Conservation (phyloP, 2,797 vertebrate genomes). For the Catharus ustulatus region DNA sequence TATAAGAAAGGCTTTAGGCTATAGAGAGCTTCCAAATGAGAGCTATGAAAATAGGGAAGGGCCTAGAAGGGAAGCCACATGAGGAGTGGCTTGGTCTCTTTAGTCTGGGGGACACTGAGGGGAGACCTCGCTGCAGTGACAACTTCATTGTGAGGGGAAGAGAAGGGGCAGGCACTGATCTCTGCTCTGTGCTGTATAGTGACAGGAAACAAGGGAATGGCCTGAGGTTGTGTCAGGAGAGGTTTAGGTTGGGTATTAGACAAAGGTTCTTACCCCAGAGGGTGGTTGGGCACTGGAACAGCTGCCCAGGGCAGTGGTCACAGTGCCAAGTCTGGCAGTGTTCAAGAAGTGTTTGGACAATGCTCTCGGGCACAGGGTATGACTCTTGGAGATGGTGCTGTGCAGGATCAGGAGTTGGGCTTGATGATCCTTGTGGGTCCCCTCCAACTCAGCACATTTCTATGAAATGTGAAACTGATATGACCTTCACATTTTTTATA, state of each 20-base stretch:
- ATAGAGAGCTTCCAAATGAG: neutral
- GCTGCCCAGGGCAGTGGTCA: neutral
- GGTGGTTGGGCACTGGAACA: neutral
- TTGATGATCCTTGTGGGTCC: neutral
- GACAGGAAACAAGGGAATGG: neutral
- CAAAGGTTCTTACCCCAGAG: neutral
- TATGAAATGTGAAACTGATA: neutral
- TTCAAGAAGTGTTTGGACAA: neutral
- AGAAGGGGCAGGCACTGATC: neutral
- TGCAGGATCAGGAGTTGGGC: neutral
- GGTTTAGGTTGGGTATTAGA: too few relatives aligned
- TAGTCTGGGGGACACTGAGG: neutral
- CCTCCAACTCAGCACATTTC: neutral
- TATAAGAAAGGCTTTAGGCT: neutral
- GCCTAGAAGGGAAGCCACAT: neutral
- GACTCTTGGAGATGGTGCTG: neutral
- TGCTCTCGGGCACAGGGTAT: neutral
- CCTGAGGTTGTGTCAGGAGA: neutral
- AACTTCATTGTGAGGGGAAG: neutral
- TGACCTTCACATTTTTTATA: neutral
- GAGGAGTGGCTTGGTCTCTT: neutral
- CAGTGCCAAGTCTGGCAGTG: neutral
- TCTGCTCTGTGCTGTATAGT: neutral
- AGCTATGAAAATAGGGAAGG: neutral
- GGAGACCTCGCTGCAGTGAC: neutral